Percentiles rank a stretch among this genome's conserved stretches.
phyloP scores from a whole-genome alignment of 1,140 invertebrate species.

The Mya arenaria region DNA sequence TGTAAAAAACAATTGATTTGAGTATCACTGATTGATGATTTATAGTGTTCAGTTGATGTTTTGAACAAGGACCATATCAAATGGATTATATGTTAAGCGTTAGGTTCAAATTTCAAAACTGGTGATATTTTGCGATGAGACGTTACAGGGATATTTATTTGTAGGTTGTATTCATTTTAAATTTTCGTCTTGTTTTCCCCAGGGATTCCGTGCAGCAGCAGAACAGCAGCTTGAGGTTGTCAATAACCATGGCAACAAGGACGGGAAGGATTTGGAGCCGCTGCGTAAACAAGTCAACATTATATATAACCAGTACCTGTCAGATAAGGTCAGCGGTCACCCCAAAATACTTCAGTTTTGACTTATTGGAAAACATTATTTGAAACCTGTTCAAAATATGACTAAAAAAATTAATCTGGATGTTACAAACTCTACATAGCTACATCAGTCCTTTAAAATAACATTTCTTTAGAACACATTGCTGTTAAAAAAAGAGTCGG shows the following conservation, averaged over 20 bases:
- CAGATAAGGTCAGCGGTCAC: constrained; percentile 85
- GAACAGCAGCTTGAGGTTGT: constrained; percentile 88
- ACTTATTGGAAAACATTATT: not conserved
- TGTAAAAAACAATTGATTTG: not conserved
- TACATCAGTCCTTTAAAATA: too few relatives aligned
- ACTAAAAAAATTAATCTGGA: too few relatives aligned
- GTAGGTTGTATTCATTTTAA: too few relatives aligned
- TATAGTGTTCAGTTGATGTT: not conserved
- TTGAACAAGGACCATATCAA: too few relatives aligned
- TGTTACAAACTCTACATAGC: too few relatives aligned
- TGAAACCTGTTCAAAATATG: not conserved
- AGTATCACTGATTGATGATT: not conserved
- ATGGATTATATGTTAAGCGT: too few relatives aligned
- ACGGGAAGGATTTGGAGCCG: constrained; percentile 83
- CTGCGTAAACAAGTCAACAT: constrained; percentile 89
- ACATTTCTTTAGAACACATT: too few relatives aligned
- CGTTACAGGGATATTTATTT: too few relatives aligned
- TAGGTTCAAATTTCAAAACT: too few relatives aligned
- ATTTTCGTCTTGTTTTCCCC: too few relatives aligned
- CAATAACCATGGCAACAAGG: constrained; percentile 19
- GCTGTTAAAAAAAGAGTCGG: too few relatives aligned
- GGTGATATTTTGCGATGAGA: too few relatives aligned
- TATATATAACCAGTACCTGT: constrained; percentile 92
- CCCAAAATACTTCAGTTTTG: not conserved
- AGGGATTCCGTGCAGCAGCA: constrained; percentile 89